Evolutionary conservation across 2,113 vertebrate genomes (phyloP).

Genomic region (Garra rufa): DNA sequence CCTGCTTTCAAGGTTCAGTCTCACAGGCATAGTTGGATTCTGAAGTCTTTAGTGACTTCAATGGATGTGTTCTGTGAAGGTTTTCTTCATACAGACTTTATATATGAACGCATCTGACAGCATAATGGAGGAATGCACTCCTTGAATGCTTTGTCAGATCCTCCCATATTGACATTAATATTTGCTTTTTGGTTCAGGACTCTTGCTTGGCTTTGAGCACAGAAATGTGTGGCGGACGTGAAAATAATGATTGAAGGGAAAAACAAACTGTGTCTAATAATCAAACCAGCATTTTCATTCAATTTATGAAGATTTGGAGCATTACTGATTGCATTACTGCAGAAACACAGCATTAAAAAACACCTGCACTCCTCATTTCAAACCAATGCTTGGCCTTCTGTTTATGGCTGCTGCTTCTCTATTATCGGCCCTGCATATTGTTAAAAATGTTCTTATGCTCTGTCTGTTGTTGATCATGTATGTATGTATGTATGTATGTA

Average conservation of each 20-base stretch:
- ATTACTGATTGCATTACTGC: conserved; percentile 32
- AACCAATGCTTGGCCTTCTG: conserved; percentile 9
- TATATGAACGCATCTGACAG: conserved; percentile 22
- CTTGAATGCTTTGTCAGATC: neutral
- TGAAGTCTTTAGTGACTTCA: conserved; percentile 52
- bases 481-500: conserved; percentile 53
- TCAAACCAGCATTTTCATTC: conserved; percentile 52
- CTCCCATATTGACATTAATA: neutral
- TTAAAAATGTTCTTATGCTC: conserved; percentile 41
- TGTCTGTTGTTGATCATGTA: conserved; percentile 51
- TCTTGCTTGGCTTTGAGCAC: neutral
- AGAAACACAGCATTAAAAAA: conserved; percentile 31
- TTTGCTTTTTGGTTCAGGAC: neutral
- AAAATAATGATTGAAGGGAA: conserved; percentile 33
- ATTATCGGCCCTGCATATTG: conserved; percentile 17
- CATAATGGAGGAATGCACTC: neutral
- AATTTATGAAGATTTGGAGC: conserved; percentile 27
- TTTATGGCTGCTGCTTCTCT: conserved; percentile 40
- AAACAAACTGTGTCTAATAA: conserved; percentile 8
- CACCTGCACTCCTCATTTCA: conserved; percentile 30
- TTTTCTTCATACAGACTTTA: conserved; percentile 16
- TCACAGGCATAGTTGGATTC: conserved; percentile 48
- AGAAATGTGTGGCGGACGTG: neutral
- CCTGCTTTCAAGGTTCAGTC: conserved; percentile 20
- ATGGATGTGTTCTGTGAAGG: conserved; percentile 44